Evolutionary conservation across 2,113 vertebrate species (phyloP).

Genomic region (Dromaius novaehollandiae): DNA sequence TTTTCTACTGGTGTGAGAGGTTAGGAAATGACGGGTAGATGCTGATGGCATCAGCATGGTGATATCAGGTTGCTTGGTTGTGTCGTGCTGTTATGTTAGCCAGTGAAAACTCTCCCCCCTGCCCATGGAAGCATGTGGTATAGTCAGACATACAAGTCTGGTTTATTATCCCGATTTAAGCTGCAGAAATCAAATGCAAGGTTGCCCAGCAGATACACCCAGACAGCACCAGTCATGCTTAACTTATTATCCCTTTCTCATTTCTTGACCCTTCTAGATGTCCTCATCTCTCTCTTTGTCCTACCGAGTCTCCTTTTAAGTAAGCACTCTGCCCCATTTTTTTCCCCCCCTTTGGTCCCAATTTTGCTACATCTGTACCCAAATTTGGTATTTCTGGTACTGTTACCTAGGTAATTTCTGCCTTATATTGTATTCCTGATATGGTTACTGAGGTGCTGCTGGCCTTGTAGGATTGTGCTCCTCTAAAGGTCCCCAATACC

Average conservation of each 20-base stretch:
- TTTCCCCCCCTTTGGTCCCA: background rate
- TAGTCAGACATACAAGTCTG: background rate
- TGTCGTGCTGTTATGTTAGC: background rate
- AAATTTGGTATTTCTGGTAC: background rate
- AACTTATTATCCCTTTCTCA: background rate
- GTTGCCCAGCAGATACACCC: background rate
- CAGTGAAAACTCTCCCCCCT: background rate
- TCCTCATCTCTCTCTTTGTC: background rate
- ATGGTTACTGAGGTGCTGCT: background rate
- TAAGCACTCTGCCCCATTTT: background rate
- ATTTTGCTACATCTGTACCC: background rate
- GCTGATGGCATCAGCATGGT: background rate
- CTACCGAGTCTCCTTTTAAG: background rate
- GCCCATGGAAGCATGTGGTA: background rate
- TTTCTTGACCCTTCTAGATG: background rate
- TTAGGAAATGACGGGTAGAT: background rate
- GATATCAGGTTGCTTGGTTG: background rate
- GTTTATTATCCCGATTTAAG: background rate
- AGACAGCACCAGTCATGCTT: background rate
- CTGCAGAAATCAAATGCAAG: background rate
- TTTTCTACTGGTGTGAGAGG: background rate
- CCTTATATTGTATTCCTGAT: background rate
- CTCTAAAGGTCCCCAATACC: background rate
- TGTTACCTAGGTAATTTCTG: background rate
- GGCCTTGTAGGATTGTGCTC: background rate